Conservation (phyloP, 2,797 vertebrate genomes). For the Huso huso region DNA sequence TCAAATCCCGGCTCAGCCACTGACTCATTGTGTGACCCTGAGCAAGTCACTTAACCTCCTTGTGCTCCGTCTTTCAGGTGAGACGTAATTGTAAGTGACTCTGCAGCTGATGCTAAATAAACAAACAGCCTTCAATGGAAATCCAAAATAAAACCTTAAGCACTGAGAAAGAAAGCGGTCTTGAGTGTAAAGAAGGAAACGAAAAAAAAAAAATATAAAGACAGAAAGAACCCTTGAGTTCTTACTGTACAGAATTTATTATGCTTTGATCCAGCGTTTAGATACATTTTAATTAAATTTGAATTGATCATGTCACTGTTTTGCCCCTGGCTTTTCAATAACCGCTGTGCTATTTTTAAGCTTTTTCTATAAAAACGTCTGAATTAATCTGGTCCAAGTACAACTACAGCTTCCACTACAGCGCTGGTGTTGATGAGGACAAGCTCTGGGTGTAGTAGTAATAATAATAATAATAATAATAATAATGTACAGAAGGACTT, state of each 20-base stretch:
- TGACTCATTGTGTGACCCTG: too few relatives aligned
- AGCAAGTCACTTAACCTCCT: too few relatives aligned
- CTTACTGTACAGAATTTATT: slow-evolving; percentile 25
- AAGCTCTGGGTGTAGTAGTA: background rate
- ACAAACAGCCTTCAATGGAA: slow-evolving; percentile 2
- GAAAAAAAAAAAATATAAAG: background rate
- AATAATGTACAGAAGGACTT: too few relatives aligned
- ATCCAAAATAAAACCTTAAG: slow-evolving; percentile 24
- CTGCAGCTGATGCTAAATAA: too few relatives aligned
- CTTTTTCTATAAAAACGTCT: slow-evolving; percentile 10
- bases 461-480: background rate
- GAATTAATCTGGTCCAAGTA: slow-evolving; percentile 12
- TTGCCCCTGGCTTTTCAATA: slow-evolving; percentile 27
- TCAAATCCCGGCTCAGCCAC: too few relatives aligned
- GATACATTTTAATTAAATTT: slow-evolving; percentile 30
- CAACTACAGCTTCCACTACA: background rate
- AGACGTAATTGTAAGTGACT: too few relatives aligned
- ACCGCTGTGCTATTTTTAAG: slow-evolving; percentile 21
- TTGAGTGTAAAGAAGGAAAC: slow-evolving; percentile 12
- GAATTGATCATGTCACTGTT: slow-evolving; percentile 23
- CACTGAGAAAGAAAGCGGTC: slow-evolving; percentile 20
- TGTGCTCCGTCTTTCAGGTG: too few relatives aligned
- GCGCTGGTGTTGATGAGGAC: slow-evolving; percentile 5
- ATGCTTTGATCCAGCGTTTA: slow-evolving; percentile 27
- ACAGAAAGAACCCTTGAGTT: slow-evolving; percentile 21